Conservation (phyloP, 2,888 invertebrate species). For the Nemoura dubitans region DNA sequence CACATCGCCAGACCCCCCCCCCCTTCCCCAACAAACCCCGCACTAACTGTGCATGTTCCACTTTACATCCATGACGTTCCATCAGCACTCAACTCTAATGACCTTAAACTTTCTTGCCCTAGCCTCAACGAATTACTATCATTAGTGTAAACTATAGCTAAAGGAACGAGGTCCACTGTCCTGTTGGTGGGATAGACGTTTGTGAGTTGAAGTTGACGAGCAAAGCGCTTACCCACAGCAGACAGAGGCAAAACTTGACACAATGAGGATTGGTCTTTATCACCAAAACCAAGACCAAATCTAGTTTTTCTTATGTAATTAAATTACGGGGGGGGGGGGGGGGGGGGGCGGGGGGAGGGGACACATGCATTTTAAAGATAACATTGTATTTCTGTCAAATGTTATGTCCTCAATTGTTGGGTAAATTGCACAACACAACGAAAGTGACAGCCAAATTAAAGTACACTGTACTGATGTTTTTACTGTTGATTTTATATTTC, state of each 20-base stretch:
- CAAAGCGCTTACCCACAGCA: background rate
- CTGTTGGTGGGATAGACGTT: background rate
- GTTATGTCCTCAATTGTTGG: too few relatives aligned
- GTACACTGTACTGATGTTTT: too few relatives aligned
- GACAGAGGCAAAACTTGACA: background rate
- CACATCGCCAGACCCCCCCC: background rate
- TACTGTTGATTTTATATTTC: background rate
- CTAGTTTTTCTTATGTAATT: background rate
- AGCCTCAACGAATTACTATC: constrained; percentile 26
- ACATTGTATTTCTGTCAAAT: too few relatives aligned
- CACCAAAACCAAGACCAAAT: background rate
- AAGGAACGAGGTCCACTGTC: background rate
- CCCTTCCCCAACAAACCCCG: background rate
- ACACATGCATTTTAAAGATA: too few relatives aligned
- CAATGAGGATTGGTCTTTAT: background rate
- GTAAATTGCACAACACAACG: too few relatives aligned
- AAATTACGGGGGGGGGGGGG: background rate
- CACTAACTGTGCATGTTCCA: background rate
- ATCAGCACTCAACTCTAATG: constrained; percentile 34
- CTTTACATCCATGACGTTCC: constrained; percentile 1
- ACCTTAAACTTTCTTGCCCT: constrained; percentile 32
- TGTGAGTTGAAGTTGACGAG: background rate
- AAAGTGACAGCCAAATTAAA: too few relatives aligned
- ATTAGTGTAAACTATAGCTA: constrained; percentile 31
- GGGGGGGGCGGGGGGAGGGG: too few relatives aligned